These are phyloP conservation scores for Drosophila tani DNA, from an alignment of 1,140 invertebrate species.

Conservation along the genomic window DNA sequence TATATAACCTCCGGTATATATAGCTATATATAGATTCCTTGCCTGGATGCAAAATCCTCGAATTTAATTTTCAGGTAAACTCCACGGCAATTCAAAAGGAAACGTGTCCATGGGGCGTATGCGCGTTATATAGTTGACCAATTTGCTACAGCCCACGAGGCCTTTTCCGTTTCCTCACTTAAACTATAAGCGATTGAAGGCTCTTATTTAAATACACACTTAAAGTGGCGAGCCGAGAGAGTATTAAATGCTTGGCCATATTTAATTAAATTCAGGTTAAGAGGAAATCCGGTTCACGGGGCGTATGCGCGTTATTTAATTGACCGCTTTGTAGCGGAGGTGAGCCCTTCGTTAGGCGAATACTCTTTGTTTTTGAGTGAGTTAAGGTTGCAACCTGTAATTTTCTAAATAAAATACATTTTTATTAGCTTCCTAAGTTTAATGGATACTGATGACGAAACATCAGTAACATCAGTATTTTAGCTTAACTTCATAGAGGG, in stretches of 20 bases:
- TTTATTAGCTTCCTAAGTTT: too few relatives aligned
- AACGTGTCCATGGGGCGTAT: constrained; percentile 44
- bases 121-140: constrained; percentile 46
- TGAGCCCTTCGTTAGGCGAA: constrained; percentile 2
- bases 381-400: background rate
- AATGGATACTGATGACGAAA: background rate
- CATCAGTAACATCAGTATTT: background rate
- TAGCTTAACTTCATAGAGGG: background rate
- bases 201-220: constrained; percentile 33
- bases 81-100: constrained; percentile 31
- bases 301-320: constrained; percentile 69
- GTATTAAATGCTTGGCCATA: constrained; percentile 17
- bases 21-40: constrained; percentile 51
- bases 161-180: constrained; percentile 16
- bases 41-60: constrained; percentile 60
- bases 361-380: background rate
- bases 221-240: constrained; percentile 6
- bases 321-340: constrained; percentile 43
- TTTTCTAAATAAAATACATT: background rate
- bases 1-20: constrained; percentile 18
- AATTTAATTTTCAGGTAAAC: constrained; percentile 78
- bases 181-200: constrained; percentile 26
- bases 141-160: constrained; percentile 16
- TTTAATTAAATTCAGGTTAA: constrained; percentile 66
- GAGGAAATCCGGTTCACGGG: constrained; percentile 29